A percentile compares a stretch with the other conserved stretches of the same genome.
Conservation (phyloP, 2,797 vertebrate genomes). For the Muscicapa striata region DNA sequence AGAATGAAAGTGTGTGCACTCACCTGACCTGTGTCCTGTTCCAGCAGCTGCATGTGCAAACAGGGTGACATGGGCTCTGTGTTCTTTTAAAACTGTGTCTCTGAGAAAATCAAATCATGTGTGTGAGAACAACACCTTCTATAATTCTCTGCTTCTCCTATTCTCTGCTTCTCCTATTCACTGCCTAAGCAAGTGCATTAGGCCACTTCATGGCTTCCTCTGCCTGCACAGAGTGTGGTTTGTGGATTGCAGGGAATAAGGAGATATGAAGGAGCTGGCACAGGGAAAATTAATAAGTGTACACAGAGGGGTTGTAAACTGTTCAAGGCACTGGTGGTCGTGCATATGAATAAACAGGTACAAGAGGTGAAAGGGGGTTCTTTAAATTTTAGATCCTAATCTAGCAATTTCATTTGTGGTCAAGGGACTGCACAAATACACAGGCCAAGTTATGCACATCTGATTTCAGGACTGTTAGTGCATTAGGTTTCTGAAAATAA, state of each 20-base stretch:
- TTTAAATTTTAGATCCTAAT: not conserved
- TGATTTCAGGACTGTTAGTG: slow-evolving; percentile 4
- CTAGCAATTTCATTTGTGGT: slow-evolving; percentile 8
- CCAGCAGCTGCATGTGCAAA: not conserved
- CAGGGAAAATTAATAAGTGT: not conserved
- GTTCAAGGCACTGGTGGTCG: not conserved
- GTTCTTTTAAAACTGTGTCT: not conserved
- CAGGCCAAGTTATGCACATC: not conserved
- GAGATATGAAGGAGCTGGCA: not conserved
- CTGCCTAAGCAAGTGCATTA: not conserved
- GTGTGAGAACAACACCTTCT: not conserved
- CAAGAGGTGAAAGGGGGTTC: not conserved
- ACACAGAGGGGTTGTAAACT: not conserved
- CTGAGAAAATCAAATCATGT: not conserved
- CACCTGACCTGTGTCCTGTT: not conserved
- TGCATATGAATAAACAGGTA: not conserved
- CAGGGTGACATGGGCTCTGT: not conserved
- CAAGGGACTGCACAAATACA: not conserved
- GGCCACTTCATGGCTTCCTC: not conserved
- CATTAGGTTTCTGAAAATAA: slow-evolving; percentile 38
- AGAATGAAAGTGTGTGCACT: not conserved
- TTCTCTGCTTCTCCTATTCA: not conserved
- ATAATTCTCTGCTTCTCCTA: not conserved
- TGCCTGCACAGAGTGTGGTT: not conserved
- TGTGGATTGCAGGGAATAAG: not conserved